These are phyloP conservation scores for Lepidothrix coronata DNA, from an alignment of 2,113 vertebrate species.

Conservation along the genomic window DNA sequence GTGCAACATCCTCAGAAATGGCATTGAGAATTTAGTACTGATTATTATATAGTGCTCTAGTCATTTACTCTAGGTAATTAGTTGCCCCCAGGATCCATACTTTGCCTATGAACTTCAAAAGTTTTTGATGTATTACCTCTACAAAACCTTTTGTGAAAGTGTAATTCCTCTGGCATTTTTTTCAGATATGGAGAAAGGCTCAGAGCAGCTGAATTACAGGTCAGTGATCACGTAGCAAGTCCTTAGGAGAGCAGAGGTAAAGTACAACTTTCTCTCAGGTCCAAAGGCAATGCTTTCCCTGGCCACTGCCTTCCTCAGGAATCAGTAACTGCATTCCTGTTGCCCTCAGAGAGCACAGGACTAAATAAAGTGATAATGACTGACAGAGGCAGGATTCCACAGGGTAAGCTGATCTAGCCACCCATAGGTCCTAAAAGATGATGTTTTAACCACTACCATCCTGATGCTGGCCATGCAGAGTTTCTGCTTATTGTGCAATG, in stretches of 20 bases:
- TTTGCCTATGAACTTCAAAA: neutral
- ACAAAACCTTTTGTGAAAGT: neutral
- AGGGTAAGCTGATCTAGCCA: neutral
- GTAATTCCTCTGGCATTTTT: neutral
- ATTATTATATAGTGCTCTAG: neutral
- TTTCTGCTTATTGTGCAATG: conserved; percentile 2
- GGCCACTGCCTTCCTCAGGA: neutral
- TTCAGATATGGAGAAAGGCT: neutral
- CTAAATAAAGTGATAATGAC: neutral
- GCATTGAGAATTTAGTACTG: neutral
- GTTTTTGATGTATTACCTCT: neutral
- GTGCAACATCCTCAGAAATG: neutral
- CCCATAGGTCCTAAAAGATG: neutral
- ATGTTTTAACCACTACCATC: neutral
- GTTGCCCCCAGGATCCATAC: neutral
- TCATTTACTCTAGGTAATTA: neutral
- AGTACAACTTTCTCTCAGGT: neutral
- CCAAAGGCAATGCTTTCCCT: neutral
- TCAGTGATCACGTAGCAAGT: neutral
- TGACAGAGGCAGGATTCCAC: neutral
- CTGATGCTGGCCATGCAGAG: neutral
- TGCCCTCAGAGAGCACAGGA: neutral
- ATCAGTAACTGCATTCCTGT: neutral
- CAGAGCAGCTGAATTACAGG: neutral
- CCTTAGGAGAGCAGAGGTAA: neutral